Conservation (phyloP, 2,888 invertebrate species). For the Hecatera dysodea region DNA sequence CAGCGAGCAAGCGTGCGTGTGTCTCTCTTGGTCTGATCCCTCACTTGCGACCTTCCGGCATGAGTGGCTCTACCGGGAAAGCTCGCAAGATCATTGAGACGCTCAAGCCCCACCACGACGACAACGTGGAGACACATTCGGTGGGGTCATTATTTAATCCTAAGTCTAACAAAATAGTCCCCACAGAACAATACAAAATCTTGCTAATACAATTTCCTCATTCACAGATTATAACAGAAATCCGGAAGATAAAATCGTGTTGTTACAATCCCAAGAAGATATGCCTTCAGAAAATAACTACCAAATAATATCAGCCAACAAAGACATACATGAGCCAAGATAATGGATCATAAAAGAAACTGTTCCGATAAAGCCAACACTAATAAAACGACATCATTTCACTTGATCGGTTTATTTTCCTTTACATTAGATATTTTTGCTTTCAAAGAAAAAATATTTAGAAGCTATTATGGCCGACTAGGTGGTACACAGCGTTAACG, state of each 20-base stretch:
- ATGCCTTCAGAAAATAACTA: conserved; percentile 51
- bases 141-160: no score
- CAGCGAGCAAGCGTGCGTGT: no score
- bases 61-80: no score
- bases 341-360: conserved; percentile 65
- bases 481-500: conserved; percentile 83
- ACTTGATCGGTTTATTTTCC: conserved; percentile 86
- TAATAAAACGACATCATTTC: conserved; percentile 71
- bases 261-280: conserved; percentile 40
- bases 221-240: conserved; percentile 44
- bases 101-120: no score
- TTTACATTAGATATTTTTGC: conserved; percentile 85
- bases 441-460: conserved; percentile 83
- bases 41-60: no score
- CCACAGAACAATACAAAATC: conserved; percentile 21
- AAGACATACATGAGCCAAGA: conserved; percentile 57
- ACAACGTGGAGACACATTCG: no score
- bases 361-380: conserved; percentile 61
- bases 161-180: conserved; percentile 6
- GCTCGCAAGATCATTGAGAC: no score
- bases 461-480: conserved; percentile 86
- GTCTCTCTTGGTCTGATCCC: no score
- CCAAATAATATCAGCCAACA: conserved; percentile 58
- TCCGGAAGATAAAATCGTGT: conserved; percentile 40
- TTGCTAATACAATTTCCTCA: conserved; percentile 30